A percentile compares a stretch with the other conserved stretches of the same genome.
These are phyloP conservation scores for Falcaria lacertinaria DNA, from an alignment of 2,888 invertebrate genomes.

Conservation along the genomic window DNA sequence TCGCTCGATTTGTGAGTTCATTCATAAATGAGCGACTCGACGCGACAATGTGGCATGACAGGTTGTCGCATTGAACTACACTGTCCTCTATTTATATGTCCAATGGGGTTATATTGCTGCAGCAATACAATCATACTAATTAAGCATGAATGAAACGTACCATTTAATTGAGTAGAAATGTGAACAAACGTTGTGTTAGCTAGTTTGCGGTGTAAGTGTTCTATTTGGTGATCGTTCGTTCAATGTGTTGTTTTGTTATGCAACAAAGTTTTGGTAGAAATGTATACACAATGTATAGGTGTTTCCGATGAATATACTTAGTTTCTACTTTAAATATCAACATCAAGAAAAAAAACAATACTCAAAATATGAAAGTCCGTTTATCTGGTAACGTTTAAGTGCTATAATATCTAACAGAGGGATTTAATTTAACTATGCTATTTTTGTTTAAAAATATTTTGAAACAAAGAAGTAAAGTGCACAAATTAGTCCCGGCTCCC, in stretches of 20 bases:
- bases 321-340: no score
- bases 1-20: slow-evolving; percentile 77
- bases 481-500: slow-evolving; percentile 20
- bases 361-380: no score
- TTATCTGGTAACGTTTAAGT: no score
- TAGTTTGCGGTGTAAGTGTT: slow-evolving; percentile 30
- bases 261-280: slow-evolving; percentile 26
- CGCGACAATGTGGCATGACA: slow-evolving; percentile 70
- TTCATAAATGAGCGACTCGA: slow-evolving; percentile 71
- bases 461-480: slow-evolving; percentile 9
- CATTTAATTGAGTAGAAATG: slow-evolving; percentile 72
- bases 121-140: slow-evolving; percentile 48
- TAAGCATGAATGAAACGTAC: slow-evolving; percentile 73
- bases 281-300: slow-evolving; percentile 2
- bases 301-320: no score
- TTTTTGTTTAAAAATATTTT: slow-evolving; percentile 1
- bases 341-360: no score
- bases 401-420: no score
- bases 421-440: no score
- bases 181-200: slow-evolving; percentile 65
- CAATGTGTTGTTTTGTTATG: slow-evolving; percentile 21
- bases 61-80: slow-evolving; percentile 45
- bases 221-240: slow-evolving; percentile 31
- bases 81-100: slow-evolving; percentile 46
- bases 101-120: slow-evolving; percentile 43